A percentile compares a stretch with the other conserved stretches of the same genome.
phyloP scores from a whole-genome alignment of 2,113 vertebrate genomes.

The Pterocles gutturalis region DNA sequence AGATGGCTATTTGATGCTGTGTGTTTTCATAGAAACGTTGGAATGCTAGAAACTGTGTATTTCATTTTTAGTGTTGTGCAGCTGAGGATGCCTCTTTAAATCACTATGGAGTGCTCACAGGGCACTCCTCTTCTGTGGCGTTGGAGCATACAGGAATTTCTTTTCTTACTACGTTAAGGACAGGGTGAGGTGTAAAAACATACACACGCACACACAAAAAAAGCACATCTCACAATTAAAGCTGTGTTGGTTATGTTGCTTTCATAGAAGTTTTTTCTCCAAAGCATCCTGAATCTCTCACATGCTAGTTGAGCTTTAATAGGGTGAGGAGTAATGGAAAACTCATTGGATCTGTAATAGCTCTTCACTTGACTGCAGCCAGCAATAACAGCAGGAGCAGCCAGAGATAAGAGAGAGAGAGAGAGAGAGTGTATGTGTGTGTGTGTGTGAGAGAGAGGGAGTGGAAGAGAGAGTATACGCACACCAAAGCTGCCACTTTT shows the following conservation, averaged over 20 bases:
- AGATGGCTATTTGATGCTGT: constrained; percentile 45
- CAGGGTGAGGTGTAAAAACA: constrained; percentile 75
- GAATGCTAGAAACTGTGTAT: not conserved
- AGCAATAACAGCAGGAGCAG: constrained; percentile 93
- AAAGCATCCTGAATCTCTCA: constrained; percentile 85
- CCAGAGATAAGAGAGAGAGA: constrained; percentile 85
- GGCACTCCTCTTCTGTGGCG: constrained; percentile 26
- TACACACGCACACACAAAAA: not conserved
- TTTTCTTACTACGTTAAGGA: constrained; percentile 59
- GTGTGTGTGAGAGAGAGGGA: constrained; percentile 70
- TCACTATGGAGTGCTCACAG: constrained; percentile 33
- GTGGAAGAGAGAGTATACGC: constrained; percentile 75
- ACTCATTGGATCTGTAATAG: constrained; percentile 95
- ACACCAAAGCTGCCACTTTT: constrained; percentile 85
- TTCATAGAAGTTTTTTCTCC: constrained; percentile 80
- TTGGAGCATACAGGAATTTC: constrained; percentile 60
- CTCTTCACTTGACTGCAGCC: constrained; percentile 96
- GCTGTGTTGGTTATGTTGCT: constrained; percentile 76
- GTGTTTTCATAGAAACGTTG: constrained; percentile 36
- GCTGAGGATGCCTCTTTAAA: constrained; percentile 73
- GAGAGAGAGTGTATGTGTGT: constrained; percentile 71
- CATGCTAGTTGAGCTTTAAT: constrained; percentile 92
- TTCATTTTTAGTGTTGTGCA: constrained; percentile 61
- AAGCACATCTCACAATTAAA: constrained; percentile 81
- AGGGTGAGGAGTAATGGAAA: constrained; percentile 93